Conservation (phyloP, 2,888 invertebrate genomes). For the Dicycla oo region DNA sequence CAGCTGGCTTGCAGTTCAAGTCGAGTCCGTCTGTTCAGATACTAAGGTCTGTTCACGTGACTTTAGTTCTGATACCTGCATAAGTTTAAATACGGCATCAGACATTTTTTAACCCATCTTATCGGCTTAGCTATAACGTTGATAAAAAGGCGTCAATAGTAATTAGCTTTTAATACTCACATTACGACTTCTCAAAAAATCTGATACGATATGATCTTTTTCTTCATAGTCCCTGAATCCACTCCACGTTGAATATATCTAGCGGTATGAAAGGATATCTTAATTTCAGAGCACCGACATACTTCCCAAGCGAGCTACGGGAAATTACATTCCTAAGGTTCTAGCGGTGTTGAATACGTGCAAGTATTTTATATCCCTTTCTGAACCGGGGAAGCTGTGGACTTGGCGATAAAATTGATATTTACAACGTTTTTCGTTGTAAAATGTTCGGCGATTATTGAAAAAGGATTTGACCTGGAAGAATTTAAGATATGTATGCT, state of each 20-base stretch:
- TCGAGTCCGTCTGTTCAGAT: neutral
- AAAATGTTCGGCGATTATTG: neutral
- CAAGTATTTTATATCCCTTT: conserved; percentile 55
- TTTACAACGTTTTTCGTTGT: conserved; percentile 12
- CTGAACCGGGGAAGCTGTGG: conserved; percentile 7
- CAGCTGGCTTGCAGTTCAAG: neutral
- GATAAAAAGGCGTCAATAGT: neutral
- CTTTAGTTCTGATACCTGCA: neutral
- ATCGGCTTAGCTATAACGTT: neutral
- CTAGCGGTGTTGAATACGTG: conserved; percentile 53
- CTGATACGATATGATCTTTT: neutral
- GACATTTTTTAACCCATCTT: neutral
- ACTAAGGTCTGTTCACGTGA: neutral
- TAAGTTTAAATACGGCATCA: neutral
- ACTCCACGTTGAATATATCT: neutral
- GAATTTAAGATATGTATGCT: neutral
- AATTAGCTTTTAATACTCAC: neutral
- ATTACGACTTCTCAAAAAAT: neutral
- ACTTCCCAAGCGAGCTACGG: conserved; percentile 42
- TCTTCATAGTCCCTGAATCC: neutral
- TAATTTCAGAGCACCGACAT: conserved; percentile 50
- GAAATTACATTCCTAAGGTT: conserved; percentile 63
- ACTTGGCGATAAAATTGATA: conserved; percentile 41
- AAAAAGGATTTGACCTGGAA: conserved; percentile 5
- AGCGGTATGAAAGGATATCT: conserved; percentile 28